Conservation (phyloP, 2,797 vertebrate genomes). For the Enteromius unitaeniatus region DNA sequence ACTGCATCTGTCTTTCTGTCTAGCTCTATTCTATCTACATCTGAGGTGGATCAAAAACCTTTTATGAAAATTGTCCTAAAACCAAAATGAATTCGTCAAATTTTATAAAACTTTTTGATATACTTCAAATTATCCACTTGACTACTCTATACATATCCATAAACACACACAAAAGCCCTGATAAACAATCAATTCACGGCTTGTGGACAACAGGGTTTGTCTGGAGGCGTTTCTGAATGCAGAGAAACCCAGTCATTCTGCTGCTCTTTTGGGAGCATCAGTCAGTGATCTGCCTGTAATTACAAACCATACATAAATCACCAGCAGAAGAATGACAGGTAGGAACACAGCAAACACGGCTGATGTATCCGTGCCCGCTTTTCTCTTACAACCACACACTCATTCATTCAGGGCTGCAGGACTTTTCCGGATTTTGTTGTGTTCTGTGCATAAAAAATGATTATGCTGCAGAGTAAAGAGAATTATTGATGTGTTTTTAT, state of each 20-base stretch:
- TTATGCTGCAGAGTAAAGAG: constrained; percentile 35
- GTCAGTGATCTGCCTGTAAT: constrained; percentile 48
- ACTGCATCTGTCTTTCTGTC: too few relatives aligned
- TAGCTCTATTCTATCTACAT: too few relatives aligned
- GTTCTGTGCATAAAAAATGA: constrained; percentile 45
- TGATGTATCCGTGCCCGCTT: constrained; percentile 23
- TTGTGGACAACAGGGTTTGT: constrained; percentile 9
- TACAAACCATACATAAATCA: constrained; percentile 58
- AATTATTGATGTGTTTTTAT: constrained; percentile 47
- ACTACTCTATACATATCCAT: too few relatives aligned
- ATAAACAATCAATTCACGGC: not conserved
- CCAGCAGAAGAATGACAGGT: constrained; percentile 31
- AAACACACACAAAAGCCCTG: not conserved
- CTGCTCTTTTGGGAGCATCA: constrained; percentile 42
- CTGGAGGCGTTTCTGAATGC: constrained; percentile 24
- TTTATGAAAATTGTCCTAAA: too few relatives aligned
- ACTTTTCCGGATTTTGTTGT: constrained; percentile 10
- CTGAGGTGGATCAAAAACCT: too few relatives aligned
- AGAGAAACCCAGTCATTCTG: constrained; percentile 42
- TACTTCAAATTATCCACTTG: too few relatives aligned
- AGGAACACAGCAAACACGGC: constrained; percentile 40
- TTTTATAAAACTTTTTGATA: too few relatives aligned
- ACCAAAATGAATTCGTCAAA: too few relatives aligned
- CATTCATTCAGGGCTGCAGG: constrained; percentile 23
- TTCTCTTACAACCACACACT: constrained; percentile 6